phyloP scores from a whole-genome alignment of 2,797 vertebrate genomes.

The Gymnoscopelus microlampas region DNA sequence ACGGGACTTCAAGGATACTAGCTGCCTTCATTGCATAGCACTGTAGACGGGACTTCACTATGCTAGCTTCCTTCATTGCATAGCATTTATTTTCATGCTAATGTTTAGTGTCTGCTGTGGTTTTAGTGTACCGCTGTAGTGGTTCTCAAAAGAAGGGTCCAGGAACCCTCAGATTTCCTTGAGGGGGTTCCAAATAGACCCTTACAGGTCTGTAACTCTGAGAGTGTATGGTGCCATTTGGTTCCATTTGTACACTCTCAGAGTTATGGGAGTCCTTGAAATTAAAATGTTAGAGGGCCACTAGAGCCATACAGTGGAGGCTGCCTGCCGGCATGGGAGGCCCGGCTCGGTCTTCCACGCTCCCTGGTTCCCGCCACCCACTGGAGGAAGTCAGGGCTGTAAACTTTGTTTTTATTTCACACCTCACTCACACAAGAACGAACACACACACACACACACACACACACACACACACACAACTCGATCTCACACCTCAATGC shows the following conservation, averaged over 20 bases:
- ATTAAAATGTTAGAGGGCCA: no score
- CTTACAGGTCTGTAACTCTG: no score
- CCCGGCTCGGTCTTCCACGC: constrained; percentile 18
- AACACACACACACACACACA: constrained; percentile 4
- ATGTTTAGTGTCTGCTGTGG: constrained; percentile 31
- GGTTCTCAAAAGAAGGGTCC: no score
- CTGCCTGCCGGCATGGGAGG: background rate
- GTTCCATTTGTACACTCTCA: no score
- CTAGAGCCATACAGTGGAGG: background rate
- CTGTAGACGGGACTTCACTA: no score
- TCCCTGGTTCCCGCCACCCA: constrained; percentile 49
- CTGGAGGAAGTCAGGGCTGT: constrained; percentile 75
- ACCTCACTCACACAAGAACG: constrained; percentile 44
- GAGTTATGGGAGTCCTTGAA: no score
- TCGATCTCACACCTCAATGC: constrained; percentile 61
- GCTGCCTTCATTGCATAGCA: no score
- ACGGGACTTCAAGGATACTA: no score
- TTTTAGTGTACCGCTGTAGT: constrained; percentile 11
- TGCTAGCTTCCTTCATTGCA: no score
- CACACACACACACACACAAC: constrained; percentile 23
- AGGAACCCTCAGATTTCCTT: no score
- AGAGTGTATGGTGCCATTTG: no score
- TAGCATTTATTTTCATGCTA: constrained; percentile 24
- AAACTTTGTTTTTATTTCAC: constrained; percentile 75
- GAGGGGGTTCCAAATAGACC: no score